Conservation (phyloP, 2,797 vertebrate species). For the Paratrypauchen microcephalus region DNA sequence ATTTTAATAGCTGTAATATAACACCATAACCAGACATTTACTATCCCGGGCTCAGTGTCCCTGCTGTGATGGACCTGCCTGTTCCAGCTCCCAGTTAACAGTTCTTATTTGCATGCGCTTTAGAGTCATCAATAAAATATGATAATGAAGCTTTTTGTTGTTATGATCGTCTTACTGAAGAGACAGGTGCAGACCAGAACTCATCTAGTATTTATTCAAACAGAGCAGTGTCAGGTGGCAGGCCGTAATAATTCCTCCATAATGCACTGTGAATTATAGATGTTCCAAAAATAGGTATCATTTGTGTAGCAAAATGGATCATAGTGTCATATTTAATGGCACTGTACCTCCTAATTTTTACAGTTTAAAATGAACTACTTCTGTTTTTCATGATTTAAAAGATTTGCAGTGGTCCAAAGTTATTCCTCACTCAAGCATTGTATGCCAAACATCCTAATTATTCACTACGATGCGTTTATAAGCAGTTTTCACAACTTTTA, state of each 20-base stretch:
- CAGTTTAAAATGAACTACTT: too few species aligned
- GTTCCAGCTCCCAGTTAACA: neutral
- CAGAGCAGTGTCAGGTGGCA: slow-evolving; percentile 13
- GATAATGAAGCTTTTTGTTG: neutral
- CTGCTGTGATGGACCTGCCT: neutral
- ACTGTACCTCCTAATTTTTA: too few species aligned
- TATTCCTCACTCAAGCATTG: too few species aligned
- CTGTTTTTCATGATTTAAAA: too few species aligned
- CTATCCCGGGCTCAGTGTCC: neutral
- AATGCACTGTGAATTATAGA: neutral
- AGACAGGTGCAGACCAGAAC: slow-evolving; percentile 24
- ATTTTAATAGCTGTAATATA: neutral
- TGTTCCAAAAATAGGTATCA: neutral
- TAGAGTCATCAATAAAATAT: slow-evolving; percentile 23
- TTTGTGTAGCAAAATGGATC: neutral
- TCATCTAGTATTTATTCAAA: slow-evolving; percentile 41
- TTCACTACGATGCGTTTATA: too few species aligned
- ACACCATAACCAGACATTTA: neutral
- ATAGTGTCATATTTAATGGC: neutral
- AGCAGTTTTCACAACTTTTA: too few species aligned
- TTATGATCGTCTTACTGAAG: slow-evolving; percentile 42
- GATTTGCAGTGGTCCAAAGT: too few species aligned
- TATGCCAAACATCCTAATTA: too few species aligned
- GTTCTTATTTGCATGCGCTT: slow-evolving; percentile 13
- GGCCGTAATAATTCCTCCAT: neutral